A percentile compares a stretch with the other conserved stretches of the same genome.
These are phyloP conservation scores for Eulemur albifrons DNA, from an alignment of 2,797 vertebrate genomes.

Conservation along the genomic window DNA sequence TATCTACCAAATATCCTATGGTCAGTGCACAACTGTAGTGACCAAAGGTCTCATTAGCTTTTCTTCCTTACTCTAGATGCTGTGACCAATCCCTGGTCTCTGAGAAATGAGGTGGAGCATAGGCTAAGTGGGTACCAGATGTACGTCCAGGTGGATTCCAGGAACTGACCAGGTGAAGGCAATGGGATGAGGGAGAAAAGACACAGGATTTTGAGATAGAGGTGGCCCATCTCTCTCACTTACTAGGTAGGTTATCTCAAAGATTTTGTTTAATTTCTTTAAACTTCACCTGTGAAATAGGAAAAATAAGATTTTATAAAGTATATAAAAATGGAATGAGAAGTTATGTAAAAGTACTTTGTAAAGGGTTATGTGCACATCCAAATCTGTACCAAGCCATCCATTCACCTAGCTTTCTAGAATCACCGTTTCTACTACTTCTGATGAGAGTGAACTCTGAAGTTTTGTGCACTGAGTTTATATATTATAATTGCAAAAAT, in stretches of 20 bases:
- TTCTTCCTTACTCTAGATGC: background rate
- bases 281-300: background rate
- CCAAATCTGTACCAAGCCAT: background rate
- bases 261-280: background rate
- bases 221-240: background rate
- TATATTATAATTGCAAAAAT: background rate
- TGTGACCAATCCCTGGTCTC: background rate
- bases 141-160: background rate
- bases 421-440: background rate
- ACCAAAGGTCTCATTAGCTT: background rate
- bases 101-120: background rate
- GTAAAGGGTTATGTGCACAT: background rate
- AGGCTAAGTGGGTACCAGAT: background rate
- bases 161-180: background rate
- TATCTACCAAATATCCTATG: background rate
- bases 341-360: background rate
- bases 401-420: background rate
- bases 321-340: background rate
- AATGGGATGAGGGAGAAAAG: background rate
- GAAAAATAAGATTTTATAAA: background rate
- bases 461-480: background rate
- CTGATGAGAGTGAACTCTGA: background rate
- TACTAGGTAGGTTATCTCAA: background rate
- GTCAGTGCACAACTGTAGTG: background rate
- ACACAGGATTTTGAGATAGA: background rate